Percentiles rank a stretch among this genome's conserved stretches.
Evolutionary conservation across 2,888 invertebrate genomes (phyloP).

Genomic region (Clanis bilineata): DNA sequence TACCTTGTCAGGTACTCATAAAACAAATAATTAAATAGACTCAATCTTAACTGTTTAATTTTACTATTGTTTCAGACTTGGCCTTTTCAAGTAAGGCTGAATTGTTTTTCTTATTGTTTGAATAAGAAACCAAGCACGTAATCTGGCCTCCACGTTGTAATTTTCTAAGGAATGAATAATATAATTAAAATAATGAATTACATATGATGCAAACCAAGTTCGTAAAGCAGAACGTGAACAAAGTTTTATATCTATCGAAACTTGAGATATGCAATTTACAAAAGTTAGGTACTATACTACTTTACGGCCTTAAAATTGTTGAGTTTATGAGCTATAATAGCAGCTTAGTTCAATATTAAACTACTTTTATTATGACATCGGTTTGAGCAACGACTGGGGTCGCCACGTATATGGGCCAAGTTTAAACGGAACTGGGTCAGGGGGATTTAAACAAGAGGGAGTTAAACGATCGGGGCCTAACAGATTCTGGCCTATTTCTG

Average conservation of each 20-base stretch:
- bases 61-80: conserved; percentile 57
- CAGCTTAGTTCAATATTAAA: conserved; percentile 2
- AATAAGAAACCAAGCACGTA: conserved; percentile 27
- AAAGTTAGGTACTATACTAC: too few relatives aligned
- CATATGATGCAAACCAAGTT: background rate
- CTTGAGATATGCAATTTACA: too few relatives aligned
- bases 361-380: conserved; percentile 3
- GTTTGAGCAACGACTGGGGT: conserved; percentile 41
- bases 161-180: conserved; percentile 1
- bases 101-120: conserved; percentile 43
- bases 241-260: background rate
- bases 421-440: conserved; percentile 69
- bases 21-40: conserved; percentile 59
- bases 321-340: too few relatives aligned
- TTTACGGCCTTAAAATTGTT: too few relatives aligned
- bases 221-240: too few relatives aligned
- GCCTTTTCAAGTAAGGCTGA: conserved; percentile 47
- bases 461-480: conserved; percentile 50
- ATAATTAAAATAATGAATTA: background rate
- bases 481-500: conserved; percentile 64
- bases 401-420: conserved; percentile 66
- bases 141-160: conserved; percentile 13
- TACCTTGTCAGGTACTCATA: conserved; percentile 53
- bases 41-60: conserved; percentile 55
- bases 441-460: conserved; percentile 60